Evolutionary conservation across 2,113 vertebrate species (phyloP), one percentile per base, ranked within the genome.

Genomic region (Peromyscus maniculatus): DNA sequence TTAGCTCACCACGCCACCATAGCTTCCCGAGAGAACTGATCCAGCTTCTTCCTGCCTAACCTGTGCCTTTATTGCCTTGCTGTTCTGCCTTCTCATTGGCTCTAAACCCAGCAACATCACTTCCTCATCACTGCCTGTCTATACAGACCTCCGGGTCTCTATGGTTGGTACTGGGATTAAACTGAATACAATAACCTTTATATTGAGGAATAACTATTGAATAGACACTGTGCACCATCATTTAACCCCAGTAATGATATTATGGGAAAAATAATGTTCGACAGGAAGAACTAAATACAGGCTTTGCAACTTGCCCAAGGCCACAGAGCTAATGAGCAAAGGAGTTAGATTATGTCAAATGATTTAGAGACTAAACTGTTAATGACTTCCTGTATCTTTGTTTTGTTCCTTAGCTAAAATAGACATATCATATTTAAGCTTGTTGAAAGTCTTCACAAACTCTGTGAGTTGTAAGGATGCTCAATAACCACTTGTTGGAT

Each of bases 401-500:
- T 79, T 95, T 66, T 59, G 43, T 72, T 57, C 6, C 83, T 72
- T 7, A 33, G 55, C 21, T 64, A 67, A 79, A 22, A 88, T 17
- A 66, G 57, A 74, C 7, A 77, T 4, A 39, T 13, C 11, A 69
- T 33, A 19, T 7, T 55, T 49, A 80, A 49, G 26, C n/a, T 84
- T 87, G 80, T n/a, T 12, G 75, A 69, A 24, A 11, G 33, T 79
- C 33, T 28, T 36, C 43, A 88, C 36, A 95, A 94, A 36, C 28
- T 28, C 93, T 36, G 2, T 33, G 7, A 93, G 21, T n/a, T 52
- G 5, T n/a, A 71, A 55, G 57, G 36, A 36, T 59, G 24, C 16
- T 96, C 69, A 28, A 12, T 55, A 87, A 74, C 26, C n/a, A 21
- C 93, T 94, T 75, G 10, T 75, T 87, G 91, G 46, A 59, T 39